phyloP scores from a whole-genome alignment of 2,888 invertebrate species.

The Drosophila neotestacea region DNA sequence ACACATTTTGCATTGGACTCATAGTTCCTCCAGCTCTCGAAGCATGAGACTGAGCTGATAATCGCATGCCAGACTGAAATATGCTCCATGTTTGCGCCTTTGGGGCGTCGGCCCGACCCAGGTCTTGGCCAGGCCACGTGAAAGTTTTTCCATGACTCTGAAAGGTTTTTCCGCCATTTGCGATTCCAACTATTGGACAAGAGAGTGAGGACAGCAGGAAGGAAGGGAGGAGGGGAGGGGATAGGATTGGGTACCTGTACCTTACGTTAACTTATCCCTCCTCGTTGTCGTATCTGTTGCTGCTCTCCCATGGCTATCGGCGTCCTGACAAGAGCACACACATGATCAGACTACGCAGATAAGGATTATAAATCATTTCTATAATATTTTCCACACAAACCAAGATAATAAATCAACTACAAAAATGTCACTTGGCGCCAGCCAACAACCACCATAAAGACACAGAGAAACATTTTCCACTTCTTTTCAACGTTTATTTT shows the following conservation, averaged over 20 bases:
- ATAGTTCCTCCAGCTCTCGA: slow-evolving; percentile 29
- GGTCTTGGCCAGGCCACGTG: slow-evolving; percentile 41
- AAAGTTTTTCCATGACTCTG: slow-evolving; percentile 63
- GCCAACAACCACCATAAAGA: slow-evolving; percentile 58
- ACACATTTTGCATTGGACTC: slow-evolving; percentile 67
- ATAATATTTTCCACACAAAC: slow-evolving; percentile 72
- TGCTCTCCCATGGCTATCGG: slow-evolving; percentile 51
- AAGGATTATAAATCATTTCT: slow-evolving; percentile 79
- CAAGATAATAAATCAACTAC: slow-evolving; percentile 72
- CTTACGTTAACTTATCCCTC: slow-evolving; percentile 41
- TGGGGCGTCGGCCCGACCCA: slow-evolving; percentile 61
- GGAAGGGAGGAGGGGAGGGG: background rate
- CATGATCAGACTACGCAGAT: slow-evolving; percentile 65
- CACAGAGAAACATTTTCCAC: slow-evolving; percentile 28
- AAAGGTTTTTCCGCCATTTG: slow-evolving; percentile 58
- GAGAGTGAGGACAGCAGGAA: background rate
- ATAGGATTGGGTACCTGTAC: slow-evolving; percentile 13
- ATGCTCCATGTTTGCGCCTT: slow-evolving; percentile 72
- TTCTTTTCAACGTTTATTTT: slow-evolving; percentile 8
- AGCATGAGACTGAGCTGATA: slow-evolving; percentile 54
- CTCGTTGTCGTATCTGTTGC: slow-evolving; percentile 27
- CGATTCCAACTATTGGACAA: slow-evolving; percentile 18
- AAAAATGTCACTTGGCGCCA: slow-evolving; percentile 77
- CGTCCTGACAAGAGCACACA: slow-evolving; percentile 51
- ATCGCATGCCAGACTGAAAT: slow-evolving; percentile 71